phyloP scores from a whole-genome alignment of 2,113 vertebrate species.

The Crotalus viridis region DNA sequence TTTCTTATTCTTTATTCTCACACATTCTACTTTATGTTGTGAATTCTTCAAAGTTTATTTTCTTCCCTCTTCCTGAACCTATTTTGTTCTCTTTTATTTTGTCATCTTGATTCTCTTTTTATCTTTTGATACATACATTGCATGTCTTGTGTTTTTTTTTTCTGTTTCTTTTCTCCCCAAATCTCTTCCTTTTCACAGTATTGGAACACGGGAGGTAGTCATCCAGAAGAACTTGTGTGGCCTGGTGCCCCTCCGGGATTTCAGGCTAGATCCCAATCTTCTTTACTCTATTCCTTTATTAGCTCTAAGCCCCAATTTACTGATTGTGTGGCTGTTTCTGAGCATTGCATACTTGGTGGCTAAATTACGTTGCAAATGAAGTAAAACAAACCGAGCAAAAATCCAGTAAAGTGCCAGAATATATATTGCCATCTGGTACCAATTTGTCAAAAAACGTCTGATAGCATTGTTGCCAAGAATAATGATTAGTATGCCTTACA shows the following conservation, averaged over 20 bases:
- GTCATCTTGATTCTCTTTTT: conserved; percentile 2
- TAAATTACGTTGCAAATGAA: conserved; percentile 95
- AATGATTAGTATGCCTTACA: conserved; percentile 78
- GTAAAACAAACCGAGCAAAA: conserved; percentile 46
- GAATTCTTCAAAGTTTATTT: conserved; percentile 61
- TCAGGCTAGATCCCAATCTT: conserved; percentile 94
- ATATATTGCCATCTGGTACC: conserved; percentile 66
- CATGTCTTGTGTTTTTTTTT: conserved; percentile 55
- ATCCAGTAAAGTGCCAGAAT: conserved; percentile 67
- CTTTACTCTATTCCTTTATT: conserved; percentile 97
- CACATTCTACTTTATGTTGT: conserved; percentile 66
- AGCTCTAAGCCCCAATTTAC: conserved; percentile 96
- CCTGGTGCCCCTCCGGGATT: conserved; percentile 93
- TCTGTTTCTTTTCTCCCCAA: conserved; percentile 60
- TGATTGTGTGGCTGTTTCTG: conserved; percentile 97
- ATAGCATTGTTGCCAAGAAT: conserved; percentile 73
- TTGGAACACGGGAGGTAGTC: conserved; percentile 98
- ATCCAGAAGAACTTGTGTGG: conserved; percentile 99
- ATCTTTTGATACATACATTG: conserved; percentile 62
- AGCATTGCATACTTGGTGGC: conserved; percentile 93
- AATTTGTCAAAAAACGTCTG: conserved; percentile 74
- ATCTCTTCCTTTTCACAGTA: conserved; percentile 86
- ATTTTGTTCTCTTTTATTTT: conserved; percentile 43
- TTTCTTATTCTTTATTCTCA: conserved; percentile 56
- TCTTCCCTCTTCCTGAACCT: conserved; percentile 46